Base-by-base conservation (phyloP, 2,888 invertebrate species). In the Stenichneumon culpator region DNA sequence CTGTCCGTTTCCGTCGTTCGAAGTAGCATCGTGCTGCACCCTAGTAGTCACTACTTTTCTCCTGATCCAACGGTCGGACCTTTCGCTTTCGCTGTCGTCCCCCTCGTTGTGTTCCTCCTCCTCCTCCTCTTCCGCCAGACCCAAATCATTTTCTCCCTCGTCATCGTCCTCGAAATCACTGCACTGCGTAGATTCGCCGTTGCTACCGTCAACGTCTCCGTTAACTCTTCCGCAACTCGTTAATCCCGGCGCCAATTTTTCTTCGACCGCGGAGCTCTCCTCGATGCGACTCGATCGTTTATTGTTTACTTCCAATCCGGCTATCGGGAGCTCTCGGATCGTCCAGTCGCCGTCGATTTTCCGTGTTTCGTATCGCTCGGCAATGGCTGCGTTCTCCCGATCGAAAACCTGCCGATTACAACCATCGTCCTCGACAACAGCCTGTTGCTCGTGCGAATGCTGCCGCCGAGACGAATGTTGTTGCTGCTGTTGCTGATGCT, bases 131-230 rank as follows among this genome's bases (percentile, higher is more conserved):
- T 52, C 69, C 9, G 1, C 70, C 47, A 36, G 11, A 86, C 79
- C 9, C 85, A 79, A 83, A 32, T 80, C 82, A 28, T 69, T 77
- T 70, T 72, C 47, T 52, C 44, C 73, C 19, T 87, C 81, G 2
- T 67, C 57, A 28, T 87, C 84, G 70, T 88, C 86, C 32, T 91
- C 90, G 75, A 87, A 73, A 73, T 91, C 90, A 86, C 92, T 91
- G 86, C 90, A 90, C 82, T 88, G 87, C 79, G 87, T 88, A 60
- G 87, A 89, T 52, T 83, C 79, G 22, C 75, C 69, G 44, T 70
- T 67, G 47, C 74, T 60, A 9, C 28, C 39, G 36, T 22, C 16
- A 47, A 28, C 68, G 14, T 72, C 70, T 4, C 60, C 44, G 25
- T 32, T 19, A 44, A 73, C 78, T 52, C 67, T 70, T 39, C 57